These are phyloP conservation scores for Acrossocheilus fasciatus DNA, from an alignment of 2,797 vertebrate species.

Conservation along the genomic window DNA sequence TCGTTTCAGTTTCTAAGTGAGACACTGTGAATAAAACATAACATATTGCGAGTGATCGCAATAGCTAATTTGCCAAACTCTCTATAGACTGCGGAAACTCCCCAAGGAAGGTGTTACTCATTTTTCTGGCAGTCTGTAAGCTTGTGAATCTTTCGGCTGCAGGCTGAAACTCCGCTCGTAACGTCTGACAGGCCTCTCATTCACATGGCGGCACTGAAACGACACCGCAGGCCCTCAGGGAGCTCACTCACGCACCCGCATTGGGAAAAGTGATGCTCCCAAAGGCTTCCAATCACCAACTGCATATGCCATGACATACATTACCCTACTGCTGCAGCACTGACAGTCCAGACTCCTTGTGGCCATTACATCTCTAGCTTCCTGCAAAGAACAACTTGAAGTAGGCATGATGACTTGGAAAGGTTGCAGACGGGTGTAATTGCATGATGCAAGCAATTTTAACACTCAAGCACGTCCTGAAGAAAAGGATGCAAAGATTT, in stretches of 20 bases:
- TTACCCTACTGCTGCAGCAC: neutral
- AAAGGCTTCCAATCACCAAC: constrained; percentile 33
- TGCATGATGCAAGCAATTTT: constrained; percentile 42
- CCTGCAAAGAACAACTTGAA: constrained; percentile 8
- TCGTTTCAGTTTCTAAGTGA: constrained; percentile 32
- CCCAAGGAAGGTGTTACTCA: constrained; percentile 48
- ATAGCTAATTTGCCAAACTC: constrained; percentile 46
- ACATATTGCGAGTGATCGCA: constrained; percentile 47
- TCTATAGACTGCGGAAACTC: constrained; percentile 17
- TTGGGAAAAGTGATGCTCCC: constrained; percentile 25
- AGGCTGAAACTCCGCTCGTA: constrained; percentile 23
- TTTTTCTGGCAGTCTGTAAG: constrained; percentile 43
- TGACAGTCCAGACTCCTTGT: constrained; percentile 8
- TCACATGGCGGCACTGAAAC: constrained; percentile 17
- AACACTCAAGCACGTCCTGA: neutral
- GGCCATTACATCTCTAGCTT: neutral
- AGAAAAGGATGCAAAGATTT: neutral
- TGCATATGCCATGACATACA: constrained; percentile 23
- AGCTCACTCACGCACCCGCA: constrained; percentile 17
- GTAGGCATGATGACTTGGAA: constrained; percentile 17
- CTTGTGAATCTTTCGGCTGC: constrained; percentile 33
- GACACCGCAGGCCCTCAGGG: constrained; percentile 16
- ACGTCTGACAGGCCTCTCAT: constrained; percentile 47
- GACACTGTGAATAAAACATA: constrained; percentile 31
- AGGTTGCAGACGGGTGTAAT: constrained; percentile 30